These are phyloP conservation scores for Lacerta agilis DNA, from an alignment of 2,797 vertebrate genomes.

Conservation along the genomic window DNA sequence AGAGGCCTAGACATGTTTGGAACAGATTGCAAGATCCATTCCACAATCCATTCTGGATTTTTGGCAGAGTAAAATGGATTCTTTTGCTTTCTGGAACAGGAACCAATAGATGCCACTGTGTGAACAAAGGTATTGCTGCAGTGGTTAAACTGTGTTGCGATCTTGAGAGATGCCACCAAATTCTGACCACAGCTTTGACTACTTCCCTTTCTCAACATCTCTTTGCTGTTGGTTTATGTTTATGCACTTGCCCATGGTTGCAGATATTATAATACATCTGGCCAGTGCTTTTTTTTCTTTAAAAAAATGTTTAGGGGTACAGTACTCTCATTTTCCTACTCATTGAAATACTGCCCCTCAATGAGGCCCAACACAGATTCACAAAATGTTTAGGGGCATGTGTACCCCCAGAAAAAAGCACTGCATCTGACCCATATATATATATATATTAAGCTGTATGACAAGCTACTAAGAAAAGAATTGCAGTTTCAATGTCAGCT, in stretches of 20 bases:
- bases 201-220: not conserved
- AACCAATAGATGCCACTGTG: not conserved
- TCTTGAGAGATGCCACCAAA: not conserved
- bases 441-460: conserved; percentile 69
- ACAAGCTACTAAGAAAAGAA: conserved; percentile 68
- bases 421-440: conserved; percentile 34
- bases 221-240: conserved; percentile 1
- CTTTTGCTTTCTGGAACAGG: too few species aligned
- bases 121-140: not conserved
- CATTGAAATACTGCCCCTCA: too few species aligned
- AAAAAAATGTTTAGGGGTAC: too few species aligned
- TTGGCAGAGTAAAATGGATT: too few species aligned
- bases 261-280: not conserved
- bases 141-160: not conserved
- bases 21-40: not conserved
- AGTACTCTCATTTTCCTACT: too few species aligned
- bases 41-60: not conserved
- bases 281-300: too few species aligned
- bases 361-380: too few species aligned
- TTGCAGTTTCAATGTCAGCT: conserved; percentile 77
- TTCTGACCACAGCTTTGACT: not conserved
- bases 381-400: too few species aligned
- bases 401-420: too few species aligned
- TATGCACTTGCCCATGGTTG: not conserved
- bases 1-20: too few species aligned